Conservation (phyloP, 2,888 invertebrate species). For the Seira sanloemensis region DNA sequence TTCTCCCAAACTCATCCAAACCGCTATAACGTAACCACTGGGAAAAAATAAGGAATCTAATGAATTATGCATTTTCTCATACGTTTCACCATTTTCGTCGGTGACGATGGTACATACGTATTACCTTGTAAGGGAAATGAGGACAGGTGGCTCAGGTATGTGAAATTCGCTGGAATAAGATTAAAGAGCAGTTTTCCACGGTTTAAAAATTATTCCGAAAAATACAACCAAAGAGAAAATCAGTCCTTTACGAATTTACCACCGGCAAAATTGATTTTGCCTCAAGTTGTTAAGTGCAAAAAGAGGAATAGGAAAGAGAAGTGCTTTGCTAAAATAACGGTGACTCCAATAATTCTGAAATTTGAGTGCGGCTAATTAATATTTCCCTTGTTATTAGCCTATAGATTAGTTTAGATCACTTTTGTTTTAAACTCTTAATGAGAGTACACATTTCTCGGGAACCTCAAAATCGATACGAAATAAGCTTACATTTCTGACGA, state of each 20-base stretch:
- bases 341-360: too few relatives aligned
- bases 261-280: not conserved
- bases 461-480: too few relatives aligned
- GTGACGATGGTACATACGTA: not conserved
- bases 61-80: slow-evolving; percentile 47
- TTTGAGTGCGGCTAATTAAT: too few relatives aligned
- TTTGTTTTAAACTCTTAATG: too few relatives aligned
- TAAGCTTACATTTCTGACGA: too few relatives aligned
- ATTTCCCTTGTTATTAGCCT: too few relatives aligned
- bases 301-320: not conserved
- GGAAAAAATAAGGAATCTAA: slow-evolving; percentile 18
- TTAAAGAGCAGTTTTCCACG: not conserved
- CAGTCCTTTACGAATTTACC: too few relatives aligned
- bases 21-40: not conserved
- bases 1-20: too few relatives aligned
- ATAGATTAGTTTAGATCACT: too few relatives aligned
- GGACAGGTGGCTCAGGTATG: not conserved
- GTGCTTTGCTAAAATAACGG: too few relatives aligned
- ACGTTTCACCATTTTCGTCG: slow-evolving; percentile 10
- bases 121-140: not conserved
- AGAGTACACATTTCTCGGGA: too few relatives aligned
- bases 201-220: not conserved
- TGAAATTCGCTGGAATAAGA: not conserved
- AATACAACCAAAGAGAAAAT: not conserved
- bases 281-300: not conserved